phyloP scores from a whole-genome alignment of 1,140 invertebrate genomes.

The Calosoma granatense region DNA sequence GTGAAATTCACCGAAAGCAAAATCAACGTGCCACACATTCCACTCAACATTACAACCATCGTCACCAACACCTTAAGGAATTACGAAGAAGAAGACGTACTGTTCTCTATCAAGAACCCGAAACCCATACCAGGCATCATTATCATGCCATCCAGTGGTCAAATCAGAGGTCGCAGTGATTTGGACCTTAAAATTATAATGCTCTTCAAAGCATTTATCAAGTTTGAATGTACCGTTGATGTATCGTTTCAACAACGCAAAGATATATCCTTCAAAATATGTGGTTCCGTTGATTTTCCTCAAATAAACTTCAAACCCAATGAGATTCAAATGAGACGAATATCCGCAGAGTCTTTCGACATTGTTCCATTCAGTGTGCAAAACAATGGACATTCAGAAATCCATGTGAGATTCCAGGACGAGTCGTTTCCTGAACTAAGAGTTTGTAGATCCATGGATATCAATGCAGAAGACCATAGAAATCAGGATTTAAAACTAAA shows the following conservation, averaged over 20 bases:
- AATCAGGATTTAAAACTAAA: constrained; percentile 6
- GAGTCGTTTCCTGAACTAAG: constrained; percentile 28
- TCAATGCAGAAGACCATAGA: constrained; percentile 3
- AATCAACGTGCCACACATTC: neutral
- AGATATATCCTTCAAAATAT: constrained; percentile 17
- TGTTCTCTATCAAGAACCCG: constrained; percentile 15
- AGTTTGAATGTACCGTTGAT: constrained; percentile 12
- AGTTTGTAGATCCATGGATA: constrained; percentile 10
- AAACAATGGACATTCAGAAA: constrained; percentile 21
- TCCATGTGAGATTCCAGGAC: constrained; percentile 22
- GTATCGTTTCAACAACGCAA: constrained; percentile 11
- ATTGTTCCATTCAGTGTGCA: constrained; percentile 18
- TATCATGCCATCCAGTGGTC: constrained; percentile 20
- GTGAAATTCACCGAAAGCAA: neutral
- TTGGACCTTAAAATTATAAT: neutral
- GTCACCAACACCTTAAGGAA: neutral
- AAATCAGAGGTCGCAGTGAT: neutral
- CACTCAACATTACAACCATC: constrained; percentile 4
- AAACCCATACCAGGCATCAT: constrained; percentile 14
- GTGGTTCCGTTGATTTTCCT: constrained; percentile 24
- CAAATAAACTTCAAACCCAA: constrained; percentile 22
- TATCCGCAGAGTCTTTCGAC: constrained; percentile 20
- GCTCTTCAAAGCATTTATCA: neutral
- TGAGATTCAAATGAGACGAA: constrained; percentile 20
- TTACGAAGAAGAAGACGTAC: neutral